Conservation (phyloP, 2,888 invertebrate genomes). For the Xanthia icteritia region DNA sequence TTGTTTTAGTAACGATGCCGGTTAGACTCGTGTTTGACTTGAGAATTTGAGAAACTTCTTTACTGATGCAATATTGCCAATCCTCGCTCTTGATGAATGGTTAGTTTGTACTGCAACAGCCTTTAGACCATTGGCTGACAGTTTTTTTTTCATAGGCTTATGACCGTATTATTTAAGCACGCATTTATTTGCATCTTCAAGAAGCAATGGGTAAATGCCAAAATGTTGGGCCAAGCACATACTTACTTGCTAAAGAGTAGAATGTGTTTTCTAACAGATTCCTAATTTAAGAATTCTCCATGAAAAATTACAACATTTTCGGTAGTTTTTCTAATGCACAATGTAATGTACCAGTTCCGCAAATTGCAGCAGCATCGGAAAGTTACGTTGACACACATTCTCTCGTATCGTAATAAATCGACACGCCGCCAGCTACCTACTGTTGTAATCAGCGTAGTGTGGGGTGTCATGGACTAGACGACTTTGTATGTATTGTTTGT, state of each 20-base stretch:
- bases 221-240: background rate
- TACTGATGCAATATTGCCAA: background rate
- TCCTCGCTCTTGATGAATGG: background rate
- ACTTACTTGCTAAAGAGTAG: background rate
- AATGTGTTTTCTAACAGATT: background rate
- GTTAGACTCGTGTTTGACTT: background rate
- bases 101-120: background rate
- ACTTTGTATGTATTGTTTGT: conserved; percentile 8
- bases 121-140: background rate
- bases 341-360: conserved; percentile 3
- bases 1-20: conserved; percentile 11
- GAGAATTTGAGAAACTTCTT: background rate
- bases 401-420: conserved; percentile 36
- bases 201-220: too few relatives aligned
- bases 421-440: conserved; percentile 29
- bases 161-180: background rate
- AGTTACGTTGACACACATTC: conserved; percentile 57
- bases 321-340: background rate
- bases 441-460: conserved; percentile 41
- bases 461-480: conserved; percentile 10
- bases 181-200: background rate
- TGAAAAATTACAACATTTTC: background rate
- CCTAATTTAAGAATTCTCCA: background rate
- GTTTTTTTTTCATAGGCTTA: background rate
- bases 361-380: conserved; percentile 41